phyloP scores from a whole-genome alignment of 2,888 invertebrate genomes.

The Stictocephala bisonia region DNA sequence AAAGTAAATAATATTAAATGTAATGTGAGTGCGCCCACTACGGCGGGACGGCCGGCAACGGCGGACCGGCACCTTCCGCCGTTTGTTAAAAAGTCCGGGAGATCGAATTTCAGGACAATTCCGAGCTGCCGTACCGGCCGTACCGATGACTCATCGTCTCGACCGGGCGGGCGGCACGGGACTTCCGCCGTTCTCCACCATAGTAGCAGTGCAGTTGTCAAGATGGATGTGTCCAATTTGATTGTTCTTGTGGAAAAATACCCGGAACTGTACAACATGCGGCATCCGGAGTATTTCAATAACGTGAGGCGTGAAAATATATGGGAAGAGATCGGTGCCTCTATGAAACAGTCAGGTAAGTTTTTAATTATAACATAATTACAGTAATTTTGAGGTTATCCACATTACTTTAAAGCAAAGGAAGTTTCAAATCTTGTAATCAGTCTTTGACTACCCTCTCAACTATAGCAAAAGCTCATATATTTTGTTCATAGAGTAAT shows the following conservation, averaged over 20 bases:
- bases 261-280: background rate
- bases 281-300: background rate
- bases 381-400: too few species aligned
- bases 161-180: background rate
- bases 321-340: background rate
- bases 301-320: background rate
- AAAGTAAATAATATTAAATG: constrained; percentile 5
- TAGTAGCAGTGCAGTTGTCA: background rate
- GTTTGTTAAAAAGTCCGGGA: constrained; percentile 1
- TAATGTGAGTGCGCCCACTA: constrained; percentile 9
- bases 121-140: background rate
- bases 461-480: too few species aligned
- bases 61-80: background rate
- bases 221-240: background rate
- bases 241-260: background rate
- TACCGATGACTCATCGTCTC: background rate
- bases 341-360: background rate
- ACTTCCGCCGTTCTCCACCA: background rate
- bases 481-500: too few species aligned
- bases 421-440: too few species aligned
- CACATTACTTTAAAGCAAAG: too few species aligned
- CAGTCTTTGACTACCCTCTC: too few species aligned
- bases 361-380: too few species aligned
- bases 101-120: background rate
- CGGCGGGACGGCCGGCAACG: background rate